Evolutionary conservation across 2,113 vertebrate species (phyloP), one percentile per base, ranked within the genome.

Genomic region (Chionis minor): DNA sequence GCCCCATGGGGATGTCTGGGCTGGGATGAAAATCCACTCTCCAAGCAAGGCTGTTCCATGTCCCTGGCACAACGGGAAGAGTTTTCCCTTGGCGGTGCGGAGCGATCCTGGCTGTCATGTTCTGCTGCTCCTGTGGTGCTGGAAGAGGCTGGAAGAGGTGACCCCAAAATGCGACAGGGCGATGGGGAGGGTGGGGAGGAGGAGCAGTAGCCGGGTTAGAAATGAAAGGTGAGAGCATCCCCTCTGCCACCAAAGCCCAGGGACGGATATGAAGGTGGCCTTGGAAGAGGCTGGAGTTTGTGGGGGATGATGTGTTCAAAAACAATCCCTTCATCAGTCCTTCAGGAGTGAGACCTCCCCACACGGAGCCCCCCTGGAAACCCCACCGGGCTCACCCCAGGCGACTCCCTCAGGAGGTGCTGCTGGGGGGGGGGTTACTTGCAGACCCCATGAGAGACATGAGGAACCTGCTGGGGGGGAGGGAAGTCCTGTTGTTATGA

Each of bases 31-130:
- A 81, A 2, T 8, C 35, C 35, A 19, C 16, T 10, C 12, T 3
- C 45, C 59, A 18, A 32, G 54, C 17, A 8, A 51, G 52, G 47
- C 15, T 40, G 45, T 32, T 33, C 32, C n/a, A 4, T 4, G 18
- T 9, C 44, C 8, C 12, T 4, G 10, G 12, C 28, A 8, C 7
- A 2, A 27, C 3, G 45, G 52, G 81, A 44, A 21, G 59, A 27
- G 67, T 4, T 30, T 78, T 55, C 26, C 54, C 61, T 62, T n/a
- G 8, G 52, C 32, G 8, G 44, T 3, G 15, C 33, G 7, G 27
- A 28, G 6, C 0, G 2, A 32, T 13, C 51, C 51, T 10, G 44
- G 12, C 14, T 40, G 55, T 21, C 63, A 3, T 0, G 9, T 49
- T 24, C 30, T 80, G 58, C 58, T 56, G 67, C 49, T 40, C 24